Base-by-base conservation (phyloP, 2,113 vertebrate species). In the Thinocorus orbignyianus region DNA sequence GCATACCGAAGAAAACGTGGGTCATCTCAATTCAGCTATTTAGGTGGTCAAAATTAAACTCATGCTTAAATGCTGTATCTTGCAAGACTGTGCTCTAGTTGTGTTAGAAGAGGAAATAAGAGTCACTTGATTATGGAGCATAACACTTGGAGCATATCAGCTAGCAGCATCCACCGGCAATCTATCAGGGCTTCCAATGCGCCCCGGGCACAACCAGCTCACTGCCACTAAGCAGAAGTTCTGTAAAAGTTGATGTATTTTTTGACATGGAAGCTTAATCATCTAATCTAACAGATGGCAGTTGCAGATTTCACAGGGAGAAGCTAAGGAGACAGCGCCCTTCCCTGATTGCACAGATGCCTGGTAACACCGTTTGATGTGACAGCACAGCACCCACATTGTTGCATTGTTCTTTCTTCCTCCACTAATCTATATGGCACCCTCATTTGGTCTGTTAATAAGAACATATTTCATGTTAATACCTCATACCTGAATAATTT, bases 141-240 rank as follows among this genome's bases (percentile, higher is more conserved):
- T 49, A 58, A 70, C 19, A 16, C 51, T 46, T 28, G 48, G n/a
- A 81, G 30, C 39, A 30, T 39, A 46, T 31, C 35, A 57, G 30
- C 16, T n/a, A 35, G 37, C 19, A 48, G 28, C 54, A 61, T 23
- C 54, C 30, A 31, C 0, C 1, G 5, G 9, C 62, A 41, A 37
- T 39, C 9, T 58, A 42, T 31, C 60, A 81, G 33, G 51, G 60
- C 10, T 58, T 80, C 62, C 44, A 73, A n/a, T 3, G 33, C 0
- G 0, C 10, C 13, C 44, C 26, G 17, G 37, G 51, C 74, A 58
- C 15, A 14, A 60, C 25, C 72, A 88, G 55, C 41, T 66, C 18
- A 49, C 68, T 24, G 19, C 35, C 23, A 51, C 46, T 35, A 58
- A 44, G 44, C 31, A 74, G 51, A 42, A 71, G 48, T 52, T 61